phyloP scores from a whole-genome alignment of 2,888 invertebrate species.

The Acholoe squamosa region DNA sequence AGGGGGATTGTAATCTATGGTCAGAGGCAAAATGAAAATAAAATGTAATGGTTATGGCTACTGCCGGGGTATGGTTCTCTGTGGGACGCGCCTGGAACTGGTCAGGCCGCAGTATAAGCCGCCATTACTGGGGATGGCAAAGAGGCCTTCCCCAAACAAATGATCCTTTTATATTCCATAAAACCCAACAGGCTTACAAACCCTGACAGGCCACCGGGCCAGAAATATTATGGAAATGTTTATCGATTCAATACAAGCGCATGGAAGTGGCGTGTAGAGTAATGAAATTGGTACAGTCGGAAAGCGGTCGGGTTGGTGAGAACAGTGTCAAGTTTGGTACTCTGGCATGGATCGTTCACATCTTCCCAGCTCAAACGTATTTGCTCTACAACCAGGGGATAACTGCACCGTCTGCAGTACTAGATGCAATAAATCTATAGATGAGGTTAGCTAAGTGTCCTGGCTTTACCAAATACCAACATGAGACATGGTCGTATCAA shows the following conservation, averaged over 20 bases:
- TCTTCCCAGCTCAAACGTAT: too few species aligned
- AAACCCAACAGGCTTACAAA: neutral
- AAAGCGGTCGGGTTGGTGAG: neutral
- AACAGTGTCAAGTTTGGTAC: neutral
- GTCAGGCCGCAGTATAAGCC: slow-evolving; percentile 27
- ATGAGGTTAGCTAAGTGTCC: too few species aligned
- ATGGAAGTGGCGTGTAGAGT: slow-evolving; percentile 16
- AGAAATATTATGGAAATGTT: slow-evolving; percentile 26
- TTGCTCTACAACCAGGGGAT: too few species aligned
- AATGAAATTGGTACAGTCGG: slow-evolving; percentile 20
- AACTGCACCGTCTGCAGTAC: too few species aligned
- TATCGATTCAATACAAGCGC: neutral
- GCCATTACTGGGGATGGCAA: neutral
- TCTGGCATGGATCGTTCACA: neutral
- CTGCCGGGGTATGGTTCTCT: too few species aligned
- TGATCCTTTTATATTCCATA: slow-evolving; percentile 19
- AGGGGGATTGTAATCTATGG: neutral
- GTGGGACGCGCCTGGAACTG: neutral
- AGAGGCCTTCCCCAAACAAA: neutral
- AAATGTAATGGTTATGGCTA: neutral
- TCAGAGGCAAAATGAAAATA: neutral
- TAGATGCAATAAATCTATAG: too few species aligned
- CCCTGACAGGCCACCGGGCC: neutral
- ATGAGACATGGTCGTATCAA: too few species aligned
- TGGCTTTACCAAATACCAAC: too few species aligned